These are phyloP conservation scores for Dermolepida albohirtum DNA, from an alignment of 2,888 invertebrate genomes.

Conservation along the genomic window DNA sequence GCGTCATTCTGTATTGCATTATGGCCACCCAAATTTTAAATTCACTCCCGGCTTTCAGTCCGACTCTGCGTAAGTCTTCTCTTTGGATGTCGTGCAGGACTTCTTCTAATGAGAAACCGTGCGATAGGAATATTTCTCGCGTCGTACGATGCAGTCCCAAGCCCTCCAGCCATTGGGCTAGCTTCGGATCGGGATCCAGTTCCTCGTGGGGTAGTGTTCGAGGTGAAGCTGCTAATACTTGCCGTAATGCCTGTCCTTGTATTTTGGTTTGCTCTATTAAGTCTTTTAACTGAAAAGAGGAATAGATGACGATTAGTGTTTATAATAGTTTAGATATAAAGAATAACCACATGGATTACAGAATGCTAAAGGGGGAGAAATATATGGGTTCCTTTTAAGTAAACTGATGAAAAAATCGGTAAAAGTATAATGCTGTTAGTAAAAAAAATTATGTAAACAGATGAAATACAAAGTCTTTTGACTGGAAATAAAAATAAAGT, in stretches of 20 bases:
- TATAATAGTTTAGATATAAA: too few species aligned
- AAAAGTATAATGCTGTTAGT: too few species aligned
- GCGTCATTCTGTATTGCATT: constrained; percentile 65
- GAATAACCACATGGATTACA: too few species aligned
- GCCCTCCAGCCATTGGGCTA: constrained; percentile 79
- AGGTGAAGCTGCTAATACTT: constrained; percentile 56
- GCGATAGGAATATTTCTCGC: constrained; percentile 75
- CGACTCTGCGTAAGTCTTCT: constrained; percentile 83
- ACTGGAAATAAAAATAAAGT: too few species aligned
- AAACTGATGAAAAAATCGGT: too few species aligned
- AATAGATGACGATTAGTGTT: too few species aligned
- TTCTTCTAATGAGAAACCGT: constrained; percentile 85
- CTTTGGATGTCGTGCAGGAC: constrained; percentile 82
- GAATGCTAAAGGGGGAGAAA: too few species aligned
- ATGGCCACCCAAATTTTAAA: constrained; percentile 89
- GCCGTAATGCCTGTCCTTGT: constrained; percentile 51
- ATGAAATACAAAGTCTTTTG: too few species aligned
- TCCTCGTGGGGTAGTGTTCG: constrained; percentile 58
- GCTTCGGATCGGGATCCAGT: constrained; percentile 66
- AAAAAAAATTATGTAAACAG: too few species aligned
- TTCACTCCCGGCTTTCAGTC: constrained; percentile 85
- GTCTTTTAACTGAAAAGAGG: constrained; percentile 57
- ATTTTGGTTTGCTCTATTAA: constrained; percentile 55
- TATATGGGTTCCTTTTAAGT: too few species aligned
- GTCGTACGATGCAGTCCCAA: constrained; percentile 77